These are phyloP conservation scores for Leptoteleia sp. DNA, from an alignment of 1,140 invertebrate genomes.

Conservation along the genomic window DNA sequence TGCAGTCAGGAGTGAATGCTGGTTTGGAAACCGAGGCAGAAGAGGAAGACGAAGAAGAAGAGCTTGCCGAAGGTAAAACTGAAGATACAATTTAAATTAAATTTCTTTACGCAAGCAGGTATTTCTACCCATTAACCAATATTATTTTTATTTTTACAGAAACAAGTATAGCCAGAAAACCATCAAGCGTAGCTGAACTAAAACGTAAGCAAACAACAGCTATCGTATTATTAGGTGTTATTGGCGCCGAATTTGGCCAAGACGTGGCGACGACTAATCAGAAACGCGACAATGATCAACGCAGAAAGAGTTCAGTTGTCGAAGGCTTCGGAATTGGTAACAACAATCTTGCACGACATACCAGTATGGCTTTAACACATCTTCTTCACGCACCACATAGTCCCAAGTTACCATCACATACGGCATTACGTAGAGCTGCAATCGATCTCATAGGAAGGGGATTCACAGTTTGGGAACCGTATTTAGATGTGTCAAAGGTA, in stretches of 20 bases:
- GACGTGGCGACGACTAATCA: constrained; percentile 88
- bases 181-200: constrained; percentile 91
- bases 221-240: constrained; percentile 97
- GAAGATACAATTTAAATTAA: too few relatives aligned
- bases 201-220: constrained; percentile 98
- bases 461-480: constrained; percentile 99
- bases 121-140: too few relatives aligned
- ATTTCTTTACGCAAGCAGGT: too few relatives aligned
- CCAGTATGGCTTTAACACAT: constrained; percentile 96
- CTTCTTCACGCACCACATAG: constrained; percentile 93
- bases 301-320: constrained; percentile 90
- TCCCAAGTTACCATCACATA: constrained; percentile 91
- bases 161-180: constrained; percentile 85
- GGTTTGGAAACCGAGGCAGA: constrained; percentile 83
- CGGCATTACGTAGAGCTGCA: constrained; percentile 94
- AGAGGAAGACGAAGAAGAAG: constrained; percentile 93
- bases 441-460: constrained; percentile 98
- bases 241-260: constrained; percentile 98
- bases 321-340: constrained; percentile 96
- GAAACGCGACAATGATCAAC: constrained; percentile 83
- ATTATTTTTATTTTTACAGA: constrained; percentile 61
- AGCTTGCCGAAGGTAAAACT: constrained; percentile 81
- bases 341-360: constrained; percentile 93
- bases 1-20: constrained; percentile 45
- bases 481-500: constrained; percentile 95